phyloP scores from a whole-genome alignment of 2,797 vertebrate species.

The Lepus townsendii region DNA sequence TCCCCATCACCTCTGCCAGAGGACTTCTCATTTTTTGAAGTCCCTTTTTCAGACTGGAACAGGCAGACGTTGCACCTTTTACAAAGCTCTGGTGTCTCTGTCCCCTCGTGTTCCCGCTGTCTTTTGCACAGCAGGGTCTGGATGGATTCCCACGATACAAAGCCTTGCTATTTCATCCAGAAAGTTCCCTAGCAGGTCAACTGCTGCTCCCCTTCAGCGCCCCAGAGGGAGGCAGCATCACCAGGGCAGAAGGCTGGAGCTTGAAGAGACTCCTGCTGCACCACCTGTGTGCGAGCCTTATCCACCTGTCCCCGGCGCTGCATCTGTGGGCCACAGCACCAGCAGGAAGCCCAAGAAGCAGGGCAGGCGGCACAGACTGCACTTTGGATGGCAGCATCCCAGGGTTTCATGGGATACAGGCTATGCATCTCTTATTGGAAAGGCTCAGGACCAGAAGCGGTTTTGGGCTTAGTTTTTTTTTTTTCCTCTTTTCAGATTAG shows the following conservation, averaged over 20 bases:
- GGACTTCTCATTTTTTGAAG: not conserved
- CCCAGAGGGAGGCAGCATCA: not conserved
- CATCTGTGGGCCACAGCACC: not conserved
- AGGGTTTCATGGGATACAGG: not conserved
- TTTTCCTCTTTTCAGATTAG: not conserved
- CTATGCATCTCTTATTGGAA: not conserved
- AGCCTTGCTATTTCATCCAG: not conserved
- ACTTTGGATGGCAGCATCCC: fast-evolving
- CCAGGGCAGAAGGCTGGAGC: fast-evolving
- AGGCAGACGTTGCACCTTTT: not conserved
- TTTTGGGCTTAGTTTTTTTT: not conserved
- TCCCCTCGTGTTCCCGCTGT: not conserved
- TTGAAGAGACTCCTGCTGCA: fast-evolving
- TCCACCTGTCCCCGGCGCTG: fast-evolving
- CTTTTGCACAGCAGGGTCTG: not conserved
- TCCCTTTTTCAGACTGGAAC: not conserved
- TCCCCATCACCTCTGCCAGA: not conserved
- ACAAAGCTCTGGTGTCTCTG: not conserved
- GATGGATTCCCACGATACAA: not conserved
- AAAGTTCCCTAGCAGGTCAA: not conserved
- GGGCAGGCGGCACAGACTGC: not conserved
- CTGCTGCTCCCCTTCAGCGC: not conserved
- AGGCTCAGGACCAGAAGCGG: not conserved
- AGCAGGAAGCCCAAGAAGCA: not conserved
- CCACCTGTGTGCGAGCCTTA: fast-evolving